Evolutionary conservation across 2,888 invertebrate genomes (phyloP), one percentile per base, ranked within the genome.

Genomic region (Venusia cambrica): DNA sequence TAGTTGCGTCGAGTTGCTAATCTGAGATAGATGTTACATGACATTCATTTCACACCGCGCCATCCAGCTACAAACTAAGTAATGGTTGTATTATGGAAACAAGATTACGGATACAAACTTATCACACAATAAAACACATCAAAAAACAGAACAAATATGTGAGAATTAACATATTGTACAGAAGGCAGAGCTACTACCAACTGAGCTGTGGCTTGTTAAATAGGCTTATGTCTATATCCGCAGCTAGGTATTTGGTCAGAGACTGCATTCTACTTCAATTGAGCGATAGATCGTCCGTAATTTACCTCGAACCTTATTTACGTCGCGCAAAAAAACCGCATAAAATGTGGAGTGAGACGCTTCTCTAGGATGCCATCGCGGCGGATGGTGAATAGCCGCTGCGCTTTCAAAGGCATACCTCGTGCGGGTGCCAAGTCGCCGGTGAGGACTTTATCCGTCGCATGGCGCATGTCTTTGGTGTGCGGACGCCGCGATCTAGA

Each of bases 381-480:
- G 59, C 57, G 54, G 51, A 49, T 57, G 66, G 61, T 33, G 37
- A 40, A 64, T 62, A 58, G 51, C 50, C 55, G 63, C 63, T 62
- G 63, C 54, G 66, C 68, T 69, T 63, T 80, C 83, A 81, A 79
- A 84, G 79, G 73, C 73, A 77, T 76, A 68, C 73, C 73, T 72
- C 55, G 63, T 57, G 67, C 69, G 63, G 67, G 59, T 67, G 73
- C 69, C 68, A 64, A 62, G 34, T 39, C 14, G 26, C 38, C 72
- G 57, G 62, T 73, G 79, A 83, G 60, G 79, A 78, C 84, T 84
- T 83, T 84, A 84, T 84, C 83, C 84, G 60, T 64, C 66, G 70
- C 59, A 67, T 63, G 70, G 68, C 65, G 70, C 72, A 72, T 69
- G 80, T 77, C 79, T 79, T 76, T 78, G 79, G 72, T 62, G 71